phyloP scores from a whole-genome alignment of 2,113 vertebrate genomes.

The Anas platyrhynchos region DNA sequence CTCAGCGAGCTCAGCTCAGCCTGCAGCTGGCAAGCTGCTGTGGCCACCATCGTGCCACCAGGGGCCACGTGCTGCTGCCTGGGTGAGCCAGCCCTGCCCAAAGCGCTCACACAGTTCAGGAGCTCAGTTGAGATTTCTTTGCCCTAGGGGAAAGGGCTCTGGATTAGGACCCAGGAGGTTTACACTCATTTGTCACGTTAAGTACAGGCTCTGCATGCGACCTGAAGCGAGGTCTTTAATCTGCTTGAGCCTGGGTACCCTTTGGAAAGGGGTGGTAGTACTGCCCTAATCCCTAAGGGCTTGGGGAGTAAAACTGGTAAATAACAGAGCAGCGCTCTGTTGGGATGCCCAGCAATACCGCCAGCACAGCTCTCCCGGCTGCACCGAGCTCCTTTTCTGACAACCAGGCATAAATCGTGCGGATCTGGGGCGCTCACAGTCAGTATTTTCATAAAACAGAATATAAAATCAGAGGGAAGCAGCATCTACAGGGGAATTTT shows the following conservation, averaged over 20 bases:
- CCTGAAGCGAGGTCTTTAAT: constrained; percentile 6
- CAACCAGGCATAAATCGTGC: neutral
- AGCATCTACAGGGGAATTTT: constrained; percentile 19
- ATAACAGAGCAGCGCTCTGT: neutral
- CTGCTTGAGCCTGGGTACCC: neutral
- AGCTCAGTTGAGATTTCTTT: constrained; percentile 1
- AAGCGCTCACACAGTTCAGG: neutral
- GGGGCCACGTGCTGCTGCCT: neutral
- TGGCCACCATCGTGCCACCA: neutral
- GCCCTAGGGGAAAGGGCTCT: neutral
- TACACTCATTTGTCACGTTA: constrained; percentile 47
- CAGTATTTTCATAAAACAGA: constrained; percentile 34
- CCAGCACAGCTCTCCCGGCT: neutral
- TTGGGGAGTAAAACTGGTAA: neutral
- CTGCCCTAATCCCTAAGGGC: neutral
- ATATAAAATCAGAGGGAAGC: constrained; percentile 33
- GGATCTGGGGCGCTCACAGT: neutral
- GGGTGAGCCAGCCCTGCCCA: neutral
- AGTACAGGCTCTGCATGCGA: neutral
- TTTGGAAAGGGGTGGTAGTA: constrained; percentile 29
- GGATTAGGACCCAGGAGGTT: neutral
- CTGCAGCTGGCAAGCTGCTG: neutral
- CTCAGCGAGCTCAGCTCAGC: neutral
- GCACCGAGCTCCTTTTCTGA: neutral
- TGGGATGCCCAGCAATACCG: neutral